Evolutionary conservation across 1,140 invertebrate genomes (phyloP).

Genomic region (Heliconius melpomene): DNA sequence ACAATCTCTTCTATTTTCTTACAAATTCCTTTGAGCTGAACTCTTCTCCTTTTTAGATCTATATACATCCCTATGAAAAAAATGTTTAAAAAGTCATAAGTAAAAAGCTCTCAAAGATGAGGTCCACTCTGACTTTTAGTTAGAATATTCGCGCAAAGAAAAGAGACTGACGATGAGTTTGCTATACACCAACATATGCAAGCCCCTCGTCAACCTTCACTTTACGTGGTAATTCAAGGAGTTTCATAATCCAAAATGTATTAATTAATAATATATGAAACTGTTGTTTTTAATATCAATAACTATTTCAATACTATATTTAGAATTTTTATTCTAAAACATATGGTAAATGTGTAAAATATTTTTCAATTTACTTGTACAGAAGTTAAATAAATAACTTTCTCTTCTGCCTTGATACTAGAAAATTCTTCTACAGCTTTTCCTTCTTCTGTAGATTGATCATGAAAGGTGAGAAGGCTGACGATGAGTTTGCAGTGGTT

Average conservation of each 20-base stretch:
- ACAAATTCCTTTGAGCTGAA: not conserved
- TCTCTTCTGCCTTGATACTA: not conserved
- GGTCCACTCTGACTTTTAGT: not conserved
- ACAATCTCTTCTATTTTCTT: not conserved
- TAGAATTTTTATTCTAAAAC: no score
- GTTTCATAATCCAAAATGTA: no score
- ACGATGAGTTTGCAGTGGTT: not conserved
- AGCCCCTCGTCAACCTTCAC: not conserved
- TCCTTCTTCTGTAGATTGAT: not conserved
- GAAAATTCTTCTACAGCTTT: not conserved
- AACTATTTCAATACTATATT: no score
- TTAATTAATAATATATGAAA: no score
- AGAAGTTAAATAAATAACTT: not conserved
- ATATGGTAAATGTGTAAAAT: no score
- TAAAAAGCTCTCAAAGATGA: no score
- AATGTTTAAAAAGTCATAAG: no score
- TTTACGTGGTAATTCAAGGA: not conserved
- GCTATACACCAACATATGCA: not conserved
- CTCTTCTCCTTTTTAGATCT: not conserved
- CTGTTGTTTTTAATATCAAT: no score
- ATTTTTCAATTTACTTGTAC: no score
- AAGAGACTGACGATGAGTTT: constrained; percentile 8
- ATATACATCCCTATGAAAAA: not conserved
- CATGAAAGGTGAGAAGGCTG: constrained; percentile 7
- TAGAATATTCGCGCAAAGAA: not conserved